These are phyloP conservation scores for Pseudochaenichthys georgianus DNA, from an alignment of 2,797 vertebrate species.

Conservation along the genomic window DNA sequence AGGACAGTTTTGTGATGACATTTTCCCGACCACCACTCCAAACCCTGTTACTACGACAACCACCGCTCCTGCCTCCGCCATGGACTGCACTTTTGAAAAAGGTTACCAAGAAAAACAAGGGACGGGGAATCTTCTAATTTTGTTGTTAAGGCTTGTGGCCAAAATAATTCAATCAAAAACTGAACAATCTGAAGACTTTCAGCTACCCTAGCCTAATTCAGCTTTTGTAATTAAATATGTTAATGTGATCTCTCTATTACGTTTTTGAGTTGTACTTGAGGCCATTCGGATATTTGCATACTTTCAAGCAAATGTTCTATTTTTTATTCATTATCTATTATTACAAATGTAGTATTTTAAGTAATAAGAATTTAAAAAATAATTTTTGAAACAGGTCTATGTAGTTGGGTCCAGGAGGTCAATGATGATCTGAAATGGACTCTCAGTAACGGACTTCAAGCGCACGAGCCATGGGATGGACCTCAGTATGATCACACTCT, in stretches of 20 bases:
- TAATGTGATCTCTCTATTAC: not conserved
- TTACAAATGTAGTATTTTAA: not conserved
- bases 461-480: slow-evolving; percentile 70
- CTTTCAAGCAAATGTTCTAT: not conserved
- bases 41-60: slow-evolving; percentile 68
- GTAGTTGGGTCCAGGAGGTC: slow-evolving; percentile 79
- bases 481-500: slow-evolving; percentile 83
- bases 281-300: not conserved
- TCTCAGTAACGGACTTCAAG: slow-evolving; percentile 67
- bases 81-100: slow-evolving; percentile 84
- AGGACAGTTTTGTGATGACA: slow-evolving; percentile 63
- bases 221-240: not conserved
- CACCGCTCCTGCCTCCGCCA: slow-evolving; percentile 61
- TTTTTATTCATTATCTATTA: not conserved
- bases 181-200: too few relatives aligned
- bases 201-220: too few relatives aligned
- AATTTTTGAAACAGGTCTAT: slow-evolving; percentile 72
- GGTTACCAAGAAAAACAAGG: slow-evolving; percentile 58
- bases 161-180: too few relatives aligned
- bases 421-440: slow-evolving; percentile 75
- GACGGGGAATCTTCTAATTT: not conserved
- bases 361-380: not conserved
- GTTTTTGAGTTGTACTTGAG: not conserved
- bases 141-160: not conserved
- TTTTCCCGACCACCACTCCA: slow-evolving; percentile 70